Base-by-base conservation (phyloP, 2,113 vertebrate species). In the Notarius lentiginosus region DNA sequence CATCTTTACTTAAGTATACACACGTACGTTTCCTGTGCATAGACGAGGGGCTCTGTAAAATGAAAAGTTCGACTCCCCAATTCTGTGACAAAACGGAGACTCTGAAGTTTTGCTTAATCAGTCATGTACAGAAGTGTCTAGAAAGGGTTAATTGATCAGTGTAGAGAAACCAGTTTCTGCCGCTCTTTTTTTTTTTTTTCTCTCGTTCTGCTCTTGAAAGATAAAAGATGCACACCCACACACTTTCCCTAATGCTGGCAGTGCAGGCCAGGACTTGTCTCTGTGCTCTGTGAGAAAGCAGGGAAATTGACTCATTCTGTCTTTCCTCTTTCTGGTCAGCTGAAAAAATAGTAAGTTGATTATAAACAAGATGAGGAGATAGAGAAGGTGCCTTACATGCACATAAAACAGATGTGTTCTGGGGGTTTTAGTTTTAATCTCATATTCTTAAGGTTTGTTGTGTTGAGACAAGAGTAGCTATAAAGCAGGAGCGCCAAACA, bases 201-300 rank as follows among this genome's bases (percentile, higher is more conserved):
- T 41, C 41, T 41, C 41, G 41, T 77, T 24, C 82, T 81, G 70
- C 88, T 90, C 88, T 86, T 93, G 82, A 91, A 92, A 92, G 84
- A 84, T 85, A 89, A 87, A 85, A 72, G 84, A 89, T 66, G 89
- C 91, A 93, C 93, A 83, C 88, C 84, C 86, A 88, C 88, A 65
- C 81, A 90, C 90, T 79, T 76, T 87, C 91, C 90, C 91, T 91
- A 91, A 91, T 89, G 89, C 80, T 86, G 68, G 84, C 63, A 79
- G 84, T 75, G 90, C 94, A 92, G 90, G 94, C 91, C 89, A 7
- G 84, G 92, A 90, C 94, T 87, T 92, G 94, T 90, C 87, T 82
- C 47, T 56, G 56, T 81, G 85, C 88, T 60, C 73, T 76, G 81
- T 88, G 91, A 92, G 90, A 91, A 85, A 60, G 47, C 22, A n/a